These are phyloP conservation scores for Drosophila acutilabella DNA, from an alignment of 2,888 invertebrate species.

Conservation along the genomic window DNA sequence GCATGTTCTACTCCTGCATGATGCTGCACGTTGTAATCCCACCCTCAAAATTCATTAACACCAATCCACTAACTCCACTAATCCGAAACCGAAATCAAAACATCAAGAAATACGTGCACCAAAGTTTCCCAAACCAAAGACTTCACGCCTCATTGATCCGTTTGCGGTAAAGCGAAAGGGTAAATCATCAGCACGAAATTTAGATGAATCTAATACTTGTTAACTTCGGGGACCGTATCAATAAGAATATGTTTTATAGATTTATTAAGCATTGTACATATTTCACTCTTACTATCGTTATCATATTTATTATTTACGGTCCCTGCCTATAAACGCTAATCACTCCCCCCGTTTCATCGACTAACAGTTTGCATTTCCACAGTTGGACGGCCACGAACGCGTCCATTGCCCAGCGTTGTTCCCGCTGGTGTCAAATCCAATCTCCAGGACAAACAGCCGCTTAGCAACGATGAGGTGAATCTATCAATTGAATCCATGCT, in stretches of 20 bases:
- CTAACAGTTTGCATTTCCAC: conserved; percentile 66
- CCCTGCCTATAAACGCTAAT: conserved; percentile 44
- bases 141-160: conserved; percentile 77
- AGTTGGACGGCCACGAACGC: conserved; percentile 86
- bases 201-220: neutral
- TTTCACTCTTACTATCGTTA: neutral
- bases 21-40: conserved; percentile 16
- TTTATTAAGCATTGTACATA: neutral
- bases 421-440: conserved; percentile 25
- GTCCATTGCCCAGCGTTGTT: conserved; percentile 72
- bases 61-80: conserved; percentile 39
- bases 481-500: conserved; percentile 84
- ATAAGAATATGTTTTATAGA: neutral
- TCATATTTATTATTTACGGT: conserved; percentile 45
- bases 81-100: conserved; percentile 7
- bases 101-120: conserved; percentile 30
- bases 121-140: conserved; percentile 71
- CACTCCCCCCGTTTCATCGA: conserved; percentile 48
- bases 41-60: conserved; percentile 10
- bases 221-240: conserved; percentile 48
- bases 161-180: conserved; percentile 84
- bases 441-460: conserved; percentile 43
- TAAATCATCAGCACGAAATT: conserved; percentile 55
- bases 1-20: conserved; percentile 30
- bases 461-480: conserved; percentile 82